These are phyloP conservation scores for Abscondita cerata DNA, from an alignment of 2,888 invertebrate genomes.

Conservation along the genomic window DNA sequence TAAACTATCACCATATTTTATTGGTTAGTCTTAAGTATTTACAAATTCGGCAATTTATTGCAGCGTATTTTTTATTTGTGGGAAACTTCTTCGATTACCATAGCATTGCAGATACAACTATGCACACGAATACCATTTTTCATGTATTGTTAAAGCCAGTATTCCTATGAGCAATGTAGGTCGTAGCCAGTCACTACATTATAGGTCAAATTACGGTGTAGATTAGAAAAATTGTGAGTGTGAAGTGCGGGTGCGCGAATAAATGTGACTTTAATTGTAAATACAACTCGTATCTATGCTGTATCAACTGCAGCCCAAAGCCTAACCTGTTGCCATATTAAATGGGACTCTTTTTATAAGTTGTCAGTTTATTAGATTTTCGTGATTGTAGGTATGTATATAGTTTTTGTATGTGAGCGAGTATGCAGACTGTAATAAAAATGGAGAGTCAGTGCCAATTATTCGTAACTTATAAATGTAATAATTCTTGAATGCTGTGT, in stretches of 20 bases:
- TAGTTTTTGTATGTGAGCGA: conserved; percentile 44
- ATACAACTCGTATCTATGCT: conserved; percentile 31
- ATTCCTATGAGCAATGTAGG: conserved; percentile 54
- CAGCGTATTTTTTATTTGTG: conserved; percentile 23
- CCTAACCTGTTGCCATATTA: conserved; percentile 37
- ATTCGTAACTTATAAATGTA: conserved; percentile 56
- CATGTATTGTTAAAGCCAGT: conserved; percentile 52
- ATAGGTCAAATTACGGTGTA: conserved; percentile 56
- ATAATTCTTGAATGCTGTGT: conserved; percentile 59
- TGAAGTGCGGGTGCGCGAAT: conserved; percentile 42
- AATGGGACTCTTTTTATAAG: conserved; percentile 36
- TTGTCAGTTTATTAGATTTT: conserved; percentile 49
- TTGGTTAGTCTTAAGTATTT: conserved; percentile 27
- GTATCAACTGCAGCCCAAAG: conserved; percentile 51
- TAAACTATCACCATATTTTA: conserved; percentile 32
- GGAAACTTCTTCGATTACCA: conserved; percentile 35
- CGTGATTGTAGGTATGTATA: conserved; percentile 56
- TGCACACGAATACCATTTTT: conserved; percentile 35
- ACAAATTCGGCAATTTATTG: conserved; percentile 30
- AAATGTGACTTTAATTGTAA: conserved; percentile 32
- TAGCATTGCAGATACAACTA: conserved; percentile 27
- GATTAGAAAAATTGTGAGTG: conserved; percentile 37
- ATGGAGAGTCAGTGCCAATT: conserved; percentile 61
- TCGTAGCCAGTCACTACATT: conserved; percentile 55
- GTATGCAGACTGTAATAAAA: conserved; percentile 26